These are phyloP conservation scores for Mercenaria mercenaria DNA, from an alignment of 1,140 invertebrate species.

Conservation along the genomic window DNA sequence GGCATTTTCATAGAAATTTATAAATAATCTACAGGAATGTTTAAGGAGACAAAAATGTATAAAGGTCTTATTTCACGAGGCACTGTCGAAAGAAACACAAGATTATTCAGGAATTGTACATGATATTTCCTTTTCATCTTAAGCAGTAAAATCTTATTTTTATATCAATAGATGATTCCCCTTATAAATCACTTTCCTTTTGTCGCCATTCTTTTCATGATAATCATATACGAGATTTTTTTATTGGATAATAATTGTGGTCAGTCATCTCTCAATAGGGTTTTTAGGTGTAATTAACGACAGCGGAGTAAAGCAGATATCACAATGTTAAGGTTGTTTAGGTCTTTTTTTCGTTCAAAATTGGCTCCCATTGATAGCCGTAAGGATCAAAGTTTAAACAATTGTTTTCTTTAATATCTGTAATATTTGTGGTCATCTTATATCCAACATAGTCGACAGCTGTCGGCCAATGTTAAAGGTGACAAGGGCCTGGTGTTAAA, in stretches of 20 bases:
- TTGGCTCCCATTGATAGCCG: background rate
- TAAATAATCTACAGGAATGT: too few relatives aligned
- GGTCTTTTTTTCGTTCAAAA: background rate
- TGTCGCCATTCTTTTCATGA: background rate
- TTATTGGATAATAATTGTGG: conserved; percentile 23
- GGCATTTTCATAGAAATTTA: too few relatives aligned
- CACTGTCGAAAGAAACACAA: too few relatives aligned
- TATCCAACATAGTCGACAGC: background rate
- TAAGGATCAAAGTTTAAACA: background rate
- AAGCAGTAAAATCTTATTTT: background rate
- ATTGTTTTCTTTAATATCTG: background rate
- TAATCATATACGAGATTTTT: background rate
- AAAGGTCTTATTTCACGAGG: too few relatives aligned
- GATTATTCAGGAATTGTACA: too few relatives aligned
- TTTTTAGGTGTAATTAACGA: background rate
- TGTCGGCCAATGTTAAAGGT: background rate
- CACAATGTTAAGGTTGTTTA: background rate
- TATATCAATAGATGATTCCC: background rate
- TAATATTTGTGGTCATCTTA: conserved; percentile 27
- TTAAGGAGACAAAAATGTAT: too few relatives aligned
- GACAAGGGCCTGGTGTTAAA: background rate
- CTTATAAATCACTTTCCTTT: background rate
- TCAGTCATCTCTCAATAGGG: background rate
- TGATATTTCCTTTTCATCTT: background rate
- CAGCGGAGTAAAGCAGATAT: background rate